Conservation (phyloP, 1,140 invertebrate genomes). For the Oncopodura yosiiana region DNA sequence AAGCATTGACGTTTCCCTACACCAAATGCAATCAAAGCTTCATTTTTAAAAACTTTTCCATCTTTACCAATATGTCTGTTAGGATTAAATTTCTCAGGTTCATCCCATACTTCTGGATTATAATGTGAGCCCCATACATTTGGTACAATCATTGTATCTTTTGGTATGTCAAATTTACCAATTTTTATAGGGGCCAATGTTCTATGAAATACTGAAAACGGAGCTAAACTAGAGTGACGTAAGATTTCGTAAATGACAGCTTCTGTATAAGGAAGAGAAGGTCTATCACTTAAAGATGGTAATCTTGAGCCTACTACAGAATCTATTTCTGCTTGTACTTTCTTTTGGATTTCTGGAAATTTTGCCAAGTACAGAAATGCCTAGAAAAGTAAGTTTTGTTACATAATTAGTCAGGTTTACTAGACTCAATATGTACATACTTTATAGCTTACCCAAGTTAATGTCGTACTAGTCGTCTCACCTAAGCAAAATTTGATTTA, state of each 20-base stretch:
- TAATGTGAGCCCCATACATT: slow-evolving; percentile 42
- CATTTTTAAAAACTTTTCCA: too few relatives aligned
- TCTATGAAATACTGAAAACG: slow-evolving; percentile 67
- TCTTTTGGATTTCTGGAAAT: background rate
- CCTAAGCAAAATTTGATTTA: too few relatives aligned
- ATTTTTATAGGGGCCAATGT: slow-evolving; percentile 58
- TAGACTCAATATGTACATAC: too few relatives aligned
- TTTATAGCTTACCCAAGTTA: too few relatives aligned
- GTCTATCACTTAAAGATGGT: background rate
- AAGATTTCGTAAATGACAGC: slow-evolving; percentile 63
- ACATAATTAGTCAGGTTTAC: too few relatives aligned
- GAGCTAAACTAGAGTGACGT: slow-evolving; percentile 63
- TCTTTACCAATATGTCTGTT: too few relatives aligned
- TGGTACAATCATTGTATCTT: slow-evolving; percentile 38
- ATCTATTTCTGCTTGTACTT: background rate
- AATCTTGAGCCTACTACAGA: background rate
- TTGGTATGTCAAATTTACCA: slow-evolving; percentile 50
- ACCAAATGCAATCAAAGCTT: too few relatives aligned
- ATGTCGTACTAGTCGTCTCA: too few relatives aligned
- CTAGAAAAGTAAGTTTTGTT: too few relatives aligned
- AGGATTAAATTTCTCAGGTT: too few relatives aligned
- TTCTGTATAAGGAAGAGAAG: slow-evolving; percentile 68
- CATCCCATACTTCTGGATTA: slow-evolving; percentile 40
- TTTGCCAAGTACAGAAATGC: background rate
- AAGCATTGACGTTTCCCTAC: too few relatives aligned